Evolutionary conservation across 2,113 vertebrate genomes (phyloP), one percentile per base, ranked within the genome.

Genomic region (Origma solitaria): DNA sequence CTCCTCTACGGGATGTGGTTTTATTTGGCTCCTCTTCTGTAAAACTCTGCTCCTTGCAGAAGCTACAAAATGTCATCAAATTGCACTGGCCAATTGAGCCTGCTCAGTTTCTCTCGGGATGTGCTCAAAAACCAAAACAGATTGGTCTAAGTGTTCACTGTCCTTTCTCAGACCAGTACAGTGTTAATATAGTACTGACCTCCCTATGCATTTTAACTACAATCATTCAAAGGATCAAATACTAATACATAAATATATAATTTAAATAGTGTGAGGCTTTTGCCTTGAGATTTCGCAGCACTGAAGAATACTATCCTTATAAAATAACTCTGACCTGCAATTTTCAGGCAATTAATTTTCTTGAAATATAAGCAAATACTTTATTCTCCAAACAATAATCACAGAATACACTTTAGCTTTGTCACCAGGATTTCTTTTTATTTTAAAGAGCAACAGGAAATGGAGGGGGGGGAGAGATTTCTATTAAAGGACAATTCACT

Each of bases 401-500:
- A 92, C 94, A 97, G 94, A 97, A 96, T 96, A 97, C 97, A 94
- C 91, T 91, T 96, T 11, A 57, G 88, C 96, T 95, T 96, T 89
- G 88, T 97, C 97, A 97, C 91, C 96, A 94, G 82, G 71, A 96
- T 97, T 97, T 96, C 96, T 96, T 94, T 98, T 97, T 96, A 97
- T 98, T 98, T 97, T 95, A 97, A 97, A 97, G 96, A 97, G 97
- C 91, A 97, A 97, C 82, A 91, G 96, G 89, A 96, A 97, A 88
- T 87, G 88, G 95, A 66, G n/a, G 5, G 2, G 17, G 20, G 69
- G 6, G 9, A 6, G 89, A 96, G 80, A 95, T 65, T 96, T 97
- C 95, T 96, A 96, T 96, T 97, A 97, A 97, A 97, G 88, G 94
- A 97, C 96, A 97, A 95, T 94, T 97, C 95, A 93, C 95, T 97